Conservation (phyloP, 2,888 invertebrate species). For the Anagyrus pseudococci region DNA sequence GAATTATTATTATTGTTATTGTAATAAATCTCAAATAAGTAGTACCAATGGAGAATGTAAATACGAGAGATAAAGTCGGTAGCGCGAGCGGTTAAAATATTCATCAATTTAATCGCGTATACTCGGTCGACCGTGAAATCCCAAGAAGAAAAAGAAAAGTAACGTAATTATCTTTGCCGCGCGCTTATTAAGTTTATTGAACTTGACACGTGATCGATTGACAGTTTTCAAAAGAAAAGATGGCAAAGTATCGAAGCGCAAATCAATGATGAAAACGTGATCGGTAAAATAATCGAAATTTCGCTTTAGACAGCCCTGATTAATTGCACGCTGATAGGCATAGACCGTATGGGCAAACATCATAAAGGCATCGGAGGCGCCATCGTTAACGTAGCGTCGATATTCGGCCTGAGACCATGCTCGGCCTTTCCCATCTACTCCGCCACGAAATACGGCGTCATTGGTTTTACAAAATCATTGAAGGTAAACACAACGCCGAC, state of each 20-base stretch:
- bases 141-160: too few relatives aligned
- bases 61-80: too few relatives aligned
- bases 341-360: constrained; percentile 61
- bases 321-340: constrained; percentile 56
- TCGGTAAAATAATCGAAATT: neutral
- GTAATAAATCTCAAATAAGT: too few relatives aligned
- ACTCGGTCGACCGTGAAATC: too few relatives aligned
- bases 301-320: constrained; percentile 56
- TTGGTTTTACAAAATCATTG: constrained; percentile 52
- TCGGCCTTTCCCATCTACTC: constrained; percentile 59
- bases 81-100: too few relatives aligned
- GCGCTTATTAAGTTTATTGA: too few relatives aligned
- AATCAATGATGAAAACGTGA: neutral
- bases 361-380: constrained; percentile 66
- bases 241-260: neutral
- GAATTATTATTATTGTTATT: too few relatives aligned
- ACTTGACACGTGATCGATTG: too few relatives aligned
- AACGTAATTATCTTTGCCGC: too few relatives aligned
- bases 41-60: too few relatives aligned
- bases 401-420: constrained; percentile 65
- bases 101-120: too few relatives aligned
- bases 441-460: constrained; percentile 57
- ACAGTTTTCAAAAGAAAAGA: neutral
- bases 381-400: constrained; percentile 70
- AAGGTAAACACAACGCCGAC: constrained; percentile 44